Base-by-base conservation (phyloP, 1,140 invertebrate genomes). In the Gryllus bimaculatus region DNA sequence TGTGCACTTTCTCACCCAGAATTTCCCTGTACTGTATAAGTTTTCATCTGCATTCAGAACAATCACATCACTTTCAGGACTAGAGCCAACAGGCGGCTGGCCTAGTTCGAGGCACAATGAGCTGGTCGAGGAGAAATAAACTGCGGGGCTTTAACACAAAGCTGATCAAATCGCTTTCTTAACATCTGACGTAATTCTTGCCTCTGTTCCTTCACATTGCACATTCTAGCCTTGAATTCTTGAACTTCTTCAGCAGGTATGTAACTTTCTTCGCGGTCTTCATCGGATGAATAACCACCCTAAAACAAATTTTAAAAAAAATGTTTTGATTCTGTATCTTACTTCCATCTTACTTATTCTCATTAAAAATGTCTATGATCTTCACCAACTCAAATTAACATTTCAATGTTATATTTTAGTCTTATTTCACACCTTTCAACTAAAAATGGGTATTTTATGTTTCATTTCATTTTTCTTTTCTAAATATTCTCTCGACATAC, bases 231-330 rank as follows among this genome's bases (percentile, higher is more conserved):
- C 87, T 93, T 92, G 83, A 95, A 95, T 85, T 91, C 89, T 85
- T 92, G 86, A 75, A 96, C 92, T 85, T 96, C 95, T 87, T 96
- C 95, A 81, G 92, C 90, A 78, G 95, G 93, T 88, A 96, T 96
- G 87, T 92, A 93, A 89, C 91, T 91, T 82, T 90, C 87, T 81
- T 90, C 90, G 82, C 92, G 89, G 81, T 94, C 93, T 48, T 85
- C 85, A 81, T 94, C 93, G 80, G 93, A 93, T 82, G 91, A 90
- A 85, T 87, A 84, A 18, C 88, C 89, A 83, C 91, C 88, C 89
- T 91, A 80, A 66, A 83, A 84, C 49, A 80, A 49, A 81, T 66
- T 78, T 66, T 13, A 78, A 21, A 48, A 66, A 18, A 73, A 66
- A 66, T 66, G 54, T 66, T 13, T 66, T 7, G 3, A 66, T 66